Evolutionary conservation across 2,888 invertebrate genomes (phyloP).

Genomic region (Halocaridina rubra): DNA sequence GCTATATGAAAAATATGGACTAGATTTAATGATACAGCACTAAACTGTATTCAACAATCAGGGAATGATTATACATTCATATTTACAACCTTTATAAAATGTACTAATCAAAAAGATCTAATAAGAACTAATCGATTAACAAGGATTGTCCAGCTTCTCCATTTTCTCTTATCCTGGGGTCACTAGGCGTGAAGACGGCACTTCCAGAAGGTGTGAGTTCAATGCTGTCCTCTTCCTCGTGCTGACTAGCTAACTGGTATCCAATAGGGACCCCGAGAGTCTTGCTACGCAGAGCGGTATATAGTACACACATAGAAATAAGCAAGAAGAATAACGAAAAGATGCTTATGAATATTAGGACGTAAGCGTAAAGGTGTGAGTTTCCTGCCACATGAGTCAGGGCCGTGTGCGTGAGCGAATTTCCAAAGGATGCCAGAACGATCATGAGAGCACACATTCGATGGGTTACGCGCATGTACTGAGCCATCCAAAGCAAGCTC

Average conservation of each 20-base stretch:
- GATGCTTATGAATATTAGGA: conserved; percentile 45
- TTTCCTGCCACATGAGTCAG: conserved; percentile 45
- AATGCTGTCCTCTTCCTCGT: conserved; percentile 59
- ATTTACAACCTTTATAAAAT: too few species aligned
- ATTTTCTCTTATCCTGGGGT: conserved; percentile 26
- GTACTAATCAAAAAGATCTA: too few species aligned
- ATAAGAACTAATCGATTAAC: conserved; percentile 59
- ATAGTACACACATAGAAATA: conserved; percentile 52
- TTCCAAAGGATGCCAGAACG: conserved; percentile 69
- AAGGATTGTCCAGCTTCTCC: conserved; percentile 60
- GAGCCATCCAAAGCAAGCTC: conserved; percentile 69
- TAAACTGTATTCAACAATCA: too few species aligned
- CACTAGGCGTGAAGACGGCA: conserved; percentile 35
- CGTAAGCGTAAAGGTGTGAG: conserved; percentile 49
- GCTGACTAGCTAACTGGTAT: conserved; percentile 51
- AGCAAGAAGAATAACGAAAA: conserved; percentile 32
- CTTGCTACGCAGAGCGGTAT: conserved; percentile 13
- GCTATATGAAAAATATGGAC: too few species aligned
- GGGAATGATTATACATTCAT: too few species aligned
- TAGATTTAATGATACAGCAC: too few species aligned
- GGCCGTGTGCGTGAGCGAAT: conserved; percentile 64
- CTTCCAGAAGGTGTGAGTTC: conserved; percentile 50
- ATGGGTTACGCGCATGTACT: conserved; percentile 69
- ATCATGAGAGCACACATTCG: conserved; percentile 69
- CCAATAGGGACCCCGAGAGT: conserved; percentile 35